Conservation (phyloP, 2,113 vertebrate genomes). For the Sceloporus undulatus region DNA sequence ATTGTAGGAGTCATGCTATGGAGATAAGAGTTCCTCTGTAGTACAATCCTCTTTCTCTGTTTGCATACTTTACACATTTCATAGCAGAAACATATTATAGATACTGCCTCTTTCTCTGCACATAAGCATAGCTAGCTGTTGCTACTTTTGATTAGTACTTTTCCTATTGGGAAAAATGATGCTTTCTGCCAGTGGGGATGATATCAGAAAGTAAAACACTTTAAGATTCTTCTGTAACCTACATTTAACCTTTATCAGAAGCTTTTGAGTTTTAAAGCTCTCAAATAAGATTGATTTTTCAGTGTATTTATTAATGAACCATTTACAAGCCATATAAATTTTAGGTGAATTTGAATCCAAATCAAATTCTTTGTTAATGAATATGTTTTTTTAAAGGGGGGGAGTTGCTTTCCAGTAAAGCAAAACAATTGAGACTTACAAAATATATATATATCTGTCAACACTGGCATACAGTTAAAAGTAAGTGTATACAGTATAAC, state of each 20-base stretch:
- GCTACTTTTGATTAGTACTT: neutral
- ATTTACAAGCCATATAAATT: constrained; percentile 24
- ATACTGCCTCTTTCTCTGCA: neutral
- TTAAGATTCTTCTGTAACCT: neutral
- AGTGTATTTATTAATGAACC: constrained; percentile 6
- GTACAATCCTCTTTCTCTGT: neutral
- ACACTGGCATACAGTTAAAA: constrained; percentile 53
- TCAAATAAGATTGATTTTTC: neutral
- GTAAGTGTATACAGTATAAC: neutral
- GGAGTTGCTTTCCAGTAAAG: constrained; percentile 51
- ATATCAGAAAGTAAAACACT: neutral
- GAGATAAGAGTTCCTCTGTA: neutral
- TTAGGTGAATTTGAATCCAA: constrained; percentile 54
- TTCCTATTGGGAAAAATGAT: neutral
- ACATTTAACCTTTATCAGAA: constrained; percentile 13
- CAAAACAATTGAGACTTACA: constrained; percentile 61
- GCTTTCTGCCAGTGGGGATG: neutral
- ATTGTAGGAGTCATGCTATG: no score
- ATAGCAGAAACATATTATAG: neutral
- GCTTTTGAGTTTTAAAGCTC: fast-evolving
- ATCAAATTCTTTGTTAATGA: constrained; percentile 37
- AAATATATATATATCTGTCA: constrained; percentile 38
- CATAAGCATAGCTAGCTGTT: neutral
- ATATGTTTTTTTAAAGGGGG: neutral
- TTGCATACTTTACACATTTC: neutral